Evolutionary conservation across 2,888 invertebrate genomes (phyloP), one percentile per base, ranked within the genome.

Genomic region (Chloroclystis v-ata): DNA sequence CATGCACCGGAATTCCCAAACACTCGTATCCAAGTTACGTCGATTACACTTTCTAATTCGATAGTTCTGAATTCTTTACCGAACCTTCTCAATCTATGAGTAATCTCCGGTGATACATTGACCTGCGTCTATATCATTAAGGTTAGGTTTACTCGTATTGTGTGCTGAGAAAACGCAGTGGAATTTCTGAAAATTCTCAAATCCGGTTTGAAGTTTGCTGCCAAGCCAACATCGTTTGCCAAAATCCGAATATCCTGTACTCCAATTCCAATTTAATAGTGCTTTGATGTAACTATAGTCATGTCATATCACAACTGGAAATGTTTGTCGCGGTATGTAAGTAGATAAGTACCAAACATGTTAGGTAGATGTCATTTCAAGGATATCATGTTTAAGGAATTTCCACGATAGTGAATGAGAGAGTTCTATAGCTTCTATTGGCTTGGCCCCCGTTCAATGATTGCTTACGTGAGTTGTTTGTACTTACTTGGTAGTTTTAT

Each of bases 1-100:
- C 76, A 64, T 55, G 49, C 68, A 47, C 57, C 65, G 77, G 78
- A 68, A 75, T 72, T 78, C 68, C 77, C 76, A 67, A 64, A 63
- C 63, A 63, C 56, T 59, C 47, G 52, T 61, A 58, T 65, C 57
- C 58, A 54, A 45, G 65, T 71, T 71, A 67, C 67, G 67, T 68
- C 58, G 56, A 51, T 25, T 44, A 52, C 59, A 63, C 69, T 72
- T 71, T 72, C 72, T 69, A 72, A 71, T 62, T 69, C 61, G 61
- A 59, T 61, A 53, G 39, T 35, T 45, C 41, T 28, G 28, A 39
- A 41, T 37, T 43, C 38, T 43, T 41, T 47, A 43, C 8, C 9
- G 30, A 29, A 38, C 33, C 24, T 43, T 29, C 14, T 37, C 32
- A 13, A 24, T 24, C 14, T 24, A 20, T 35, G 35, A 35, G 35